Percentiles rank a stretch among this genome's conserved stretches.
Conservation (phyloP, 1,140 invertebrate genomes). For the Drosophila prosaltans region DNA sequence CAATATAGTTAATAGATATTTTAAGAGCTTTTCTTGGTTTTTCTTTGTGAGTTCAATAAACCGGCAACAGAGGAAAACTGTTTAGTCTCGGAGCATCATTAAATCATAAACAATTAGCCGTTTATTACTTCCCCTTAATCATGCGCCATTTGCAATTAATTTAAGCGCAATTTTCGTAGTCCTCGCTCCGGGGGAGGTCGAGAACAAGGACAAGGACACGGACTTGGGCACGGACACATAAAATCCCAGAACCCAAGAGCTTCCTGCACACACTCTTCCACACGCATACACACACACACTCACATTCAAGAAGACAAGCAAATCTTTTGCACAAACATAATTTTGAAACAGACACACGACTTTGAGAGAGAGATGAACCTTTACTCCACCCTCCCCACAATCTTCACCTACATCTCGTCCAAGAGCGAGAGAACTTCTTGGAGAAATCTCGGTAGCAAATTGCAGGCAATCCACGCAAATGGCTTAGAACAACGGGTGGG, state of each 20-base stretch:
- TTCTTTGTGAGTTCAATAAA: conserved; percentile 21
- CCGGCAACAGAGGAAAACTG: conserved; percentile 31
- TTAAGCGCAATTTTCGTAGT: conserved; percentile 77
- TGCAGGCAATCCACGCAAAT: conserved; percentile 82
- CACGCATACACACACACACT: conserved; percentile 15
- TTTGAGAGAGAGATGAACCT: conserved; percentile 26
- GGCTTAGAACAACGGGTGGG: conserved; percentile 80
- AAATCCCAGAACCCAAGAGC: conserved; percentile 44
- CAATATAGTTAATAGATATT: neutral
- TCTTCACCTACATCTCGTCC: neutral
- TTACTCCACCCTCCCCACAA: neutral
- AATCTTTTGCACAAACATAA: conserved; percentile 82
- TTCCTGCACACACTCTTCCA: conserved; percentile 35
- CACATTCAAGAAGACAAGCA: conserved; percentile 30
- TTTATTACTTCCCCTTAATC: conserved; percentile 79
- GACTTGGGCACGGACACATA: conserved; percentile 49
- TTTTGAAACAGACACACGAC: conserved; percentile 80
- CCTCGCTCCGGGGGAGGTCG: conserved; percentile 47
- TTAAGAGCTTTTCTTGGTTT: neutral
- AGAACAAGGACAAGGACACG: conserved; percentile 29
- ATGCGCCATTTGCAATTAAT: conserved; percentile 81
- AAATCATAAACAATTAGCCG: conserved; percentile 77
- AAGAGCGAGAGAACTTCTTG: conserved; percentile 48
- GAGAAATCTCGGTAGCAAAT: conserved; percentile 78
- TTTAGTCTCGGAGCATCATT: conserved; percentile 55